Evolutionary conservation across 1,140 invertebrate genomes (phyloP), one percentile per base, ranked within the genome.

Genomic region (Cherax destructor): DNA sequence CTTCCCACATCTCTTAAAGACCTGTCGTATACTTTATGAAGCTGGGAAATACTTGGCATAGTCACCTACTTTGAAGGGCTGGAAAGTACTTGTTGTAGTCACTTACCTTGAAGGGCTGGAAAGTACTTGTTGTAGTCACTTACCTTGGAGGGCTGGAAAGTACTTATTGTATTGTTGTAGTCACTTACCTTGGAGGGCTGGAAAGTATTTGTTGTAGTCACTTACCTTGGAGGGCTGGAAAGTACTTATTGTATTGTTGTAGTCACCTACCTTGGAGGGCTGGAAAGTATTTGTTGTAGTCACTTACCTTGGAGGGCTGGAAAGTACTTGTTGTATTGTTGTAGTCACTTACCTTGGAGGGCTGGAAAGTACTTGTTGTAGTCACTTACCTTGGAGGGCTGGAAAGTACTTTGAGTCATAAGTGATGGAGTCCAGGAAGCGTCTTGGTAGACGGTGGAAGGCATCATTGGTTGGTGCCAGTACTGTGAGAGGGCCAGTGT

Each of bases 401-500:
- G 83, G 49, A 41, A 47, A 72, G 52, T 86, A 86, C 83, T 86
- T 86, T 1, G 47, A 13, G n/a, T 86, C 83, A 56, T 86, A 86
- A 18, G 69, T 86, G 83, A 86, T 72, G 69, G 83, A 86, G 72
- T 86, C 83, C 13, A 86, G n/a, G n/a, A 49, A 86, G 41, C 49
- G 83, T 10, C 49, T 16, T 10, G 83, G 83, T 18, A 86, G 83
- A 21, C 41, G 65, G 7, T 18, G 10, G 69, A 86, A 86, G n/a
- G 83, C 83, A 52, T n/a, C 83, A 41, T 86, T 76, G 18, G 83
- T 86, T 3, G 83, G 65, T 6, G 83, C 83, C 41, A 86, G 16
- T 24, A 86, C 16, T 7, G 83, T 86, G 21, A 86, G 65, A 21
- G 83, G 52, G 1, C 52, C 49, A 16, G 49, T 11, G 5, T 18